Base-by-base conservation (phyloP, 2,113 vertebrate species). In the Boleophthalmus pectinirostris region DNA sequence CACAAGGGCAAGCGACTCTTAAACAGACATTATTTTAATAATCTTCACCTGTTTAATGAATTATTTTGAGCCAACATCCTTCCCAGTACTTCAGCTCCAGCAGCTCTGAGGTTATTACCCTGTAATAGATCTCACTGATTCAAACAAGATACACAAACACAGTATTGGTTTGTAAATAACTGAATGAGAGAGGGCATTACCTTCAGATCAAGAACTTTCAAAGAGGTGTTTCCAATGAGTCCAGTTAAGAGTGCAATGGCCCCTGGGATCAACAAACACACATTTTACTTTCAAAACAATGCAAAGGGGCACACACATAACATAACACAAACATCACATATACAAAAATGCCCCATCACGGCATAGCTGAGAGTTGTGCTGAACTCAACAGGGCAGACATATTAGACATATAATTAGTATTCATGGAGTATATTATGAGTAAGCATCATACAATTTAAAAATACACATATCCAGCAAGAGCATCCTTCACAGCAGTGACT, bases 81-180 rank as follows among this genome's bases (percentile, higher is more conserved):
- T 35, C 95, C 98, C 91, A 99, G 87, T 25, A 94, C 90, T 76
- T 97, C 94, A 0, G 95, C 94, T 47, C 95, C 97, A 12, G 76
- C 0, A 0, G 91, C 91, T 84, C 94, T 94, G 68, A 99, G 89
- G 82, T 98, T 98, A 80, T 99, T 99, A 8, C 97, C 98, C 98
- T 99, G 82, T 47, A 8, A 46, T 81, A 12, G 68, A 38, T 38
- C 0, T 58, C 23, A 58, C 23, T 14, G 23, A 25, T 24, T 58
- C 23, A 56, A 47, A 66, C 35, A 9, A 60, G 15, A 43, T 3
- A 16, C 56, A 45, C 16, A 45, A 15, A 66, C 43, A 63, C 15
- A 21, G 11, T 7, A 25, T 11, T 58, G 23, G 56, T 58, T 58
- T 14, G 51, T n/a, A 21, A 5, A 53, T 53, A n/a, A 54, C 51